Conservation (phyloP, 2,113 vertebrate genomes). For the Rhipidura dahli region DNA sequence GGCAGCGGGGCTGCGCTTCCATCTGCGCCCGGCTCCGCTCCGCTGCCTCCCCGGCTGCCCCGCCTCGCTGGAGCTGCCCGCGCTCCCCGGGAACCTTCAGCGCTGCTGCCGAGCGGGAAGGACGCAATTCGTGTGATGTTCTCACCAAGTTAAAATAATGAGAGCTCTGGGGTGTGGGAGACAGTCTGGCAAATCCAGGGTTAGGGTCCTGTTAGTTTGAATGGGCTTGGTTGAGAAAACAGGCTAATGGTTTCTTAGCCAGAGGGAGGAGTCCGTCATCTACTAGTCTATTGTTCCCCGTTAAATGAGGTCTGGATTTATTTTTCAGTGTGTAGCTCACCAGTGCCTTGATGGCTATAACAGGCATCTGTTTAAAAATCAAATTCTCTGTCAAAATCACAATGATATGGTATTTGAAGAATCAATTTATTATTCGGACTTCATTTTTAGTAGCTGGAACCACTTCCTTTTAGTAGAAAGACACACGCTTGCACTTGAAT, state of each 20-base stretch:
- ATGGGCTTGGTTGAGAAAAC: not conserved
- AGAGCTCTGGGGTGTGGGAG: not conserved
- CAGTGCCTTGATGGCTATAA: not conserved
- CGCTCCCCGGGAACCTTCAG: not conserved
- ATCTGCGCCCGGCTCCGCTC: not conserved
- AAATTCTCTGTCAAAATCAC: not conserved
- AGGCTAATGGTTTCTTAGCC: constrained; percentile 48
- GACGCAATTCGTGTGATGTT: not conserved
- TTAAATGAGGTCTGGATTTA: constrained; percentile 32
- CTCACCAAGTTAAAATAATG: not conserved
- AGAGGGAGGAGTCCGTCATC: constrained; percentile 35
- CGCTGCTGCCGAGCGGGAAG: not conserved
- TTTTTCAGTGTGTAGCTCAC: not conserved
- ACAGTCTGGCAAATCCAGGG: not conserved
- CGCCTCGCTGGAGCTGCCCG: not conserved
- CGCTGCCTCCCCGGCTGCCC: not conserved
- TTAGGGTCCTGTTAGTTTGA: not conserved
- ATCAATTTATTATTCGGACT: not conserved
- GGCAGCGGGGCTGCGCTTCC: not conserved
- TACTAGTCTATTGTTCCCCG: constrained; percentile 33
- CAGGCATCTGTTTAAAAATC: not conserved
- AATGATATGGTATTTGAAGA: not conserved
- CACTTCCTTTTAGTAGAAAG: constrained; percentile 3
- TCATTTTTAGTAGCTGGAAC: not conserved
- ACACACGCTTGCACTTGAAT: not conserved